These are phyloP conservation scores for Doryteuthis pealeii DNA, from an alignment of 1,140 invertebrate genomes.

Conservation along the genomic window DNA sequence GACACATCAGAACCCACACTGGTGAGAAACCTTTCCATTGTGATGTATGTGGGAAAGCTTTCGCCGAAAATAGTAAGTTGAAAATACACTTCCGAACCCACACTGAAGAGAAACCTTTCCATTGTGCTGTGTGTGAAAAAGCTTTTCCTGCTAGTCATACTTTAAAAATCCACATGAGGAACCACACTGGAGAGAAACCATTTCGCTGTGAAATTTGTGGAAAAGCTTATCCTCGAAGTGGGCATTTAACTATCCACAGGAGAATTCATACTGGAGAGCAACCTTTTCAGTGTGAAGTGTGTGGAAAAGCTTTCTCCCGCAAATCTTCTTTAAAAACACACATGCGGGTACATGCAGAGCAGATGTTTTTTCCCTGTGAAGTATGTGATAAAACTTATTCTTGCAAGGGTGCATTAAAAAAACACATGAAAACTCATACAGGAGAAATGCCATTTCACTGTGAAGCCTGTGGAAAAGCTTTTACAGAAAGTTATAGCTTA, in stretches of 20 bases:
- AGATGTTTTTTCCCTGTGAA: not conserved
- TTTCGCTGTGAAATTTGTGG: conserved; percentile 10
- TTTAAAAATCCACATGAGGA: conserved; percentile 11
- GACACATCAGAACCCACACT: no score
- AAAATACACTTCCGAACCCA: no score
- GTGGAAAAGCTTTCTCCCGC: not conserved
- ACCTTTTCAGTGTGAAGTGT: not conserved
- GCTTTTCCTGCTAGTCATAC: not conserved
- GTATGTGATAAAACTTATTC: not conserved
- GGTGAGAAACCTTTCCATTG: no score
- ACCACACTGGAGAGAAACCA: no score
- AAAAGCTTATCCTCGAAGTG: not conserved
- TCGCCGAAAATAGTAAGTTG: not conserved
- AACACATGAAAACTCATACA: not conserved
- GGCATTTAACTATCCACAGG: not conserved
- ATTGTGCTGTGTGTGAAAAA: conserved; percentile 14
- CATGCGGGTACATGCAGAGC: not conserved
- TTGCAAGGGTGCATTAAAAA: not conserved
- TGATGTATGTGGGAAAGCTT: conserved; percentile 11
- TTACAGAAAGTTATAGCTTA: not conserved
- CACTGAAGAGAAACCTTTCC: no score
- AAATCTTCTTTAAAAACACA: not conserved
- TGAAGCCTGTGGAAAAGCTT: not conserved
- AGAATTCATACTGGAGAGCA: no score
- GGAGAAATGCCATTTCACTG: not conserved